Conservation (phyloP, 2,113 vertebrate species). For the Nesospiza acunhae region DNA sequence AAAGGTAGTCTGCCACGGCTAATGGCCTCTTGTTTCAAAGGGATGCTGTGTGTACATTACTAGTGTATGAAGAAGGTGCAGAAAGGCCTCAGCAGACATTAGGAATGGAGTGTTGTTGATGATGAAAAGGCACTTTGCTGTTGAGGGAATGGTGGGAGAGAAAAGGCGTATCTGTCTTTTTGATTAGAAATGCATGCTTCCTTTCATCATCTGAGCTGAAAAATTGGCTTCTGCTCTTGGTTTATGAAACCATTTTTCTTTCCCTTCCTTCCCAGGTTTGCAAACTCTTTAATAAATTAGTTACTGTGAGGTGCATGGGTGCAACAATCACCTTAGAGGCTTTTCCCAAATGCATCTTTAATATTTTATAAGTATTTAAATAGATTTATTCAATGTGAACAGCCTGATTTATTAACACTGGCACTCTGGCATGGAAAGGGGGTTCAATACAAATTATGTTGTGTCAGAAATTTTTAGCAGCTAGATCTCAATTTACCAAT, state of each 20-base stretch:
- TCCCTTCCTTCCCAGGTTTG: conserved; percentile 81
- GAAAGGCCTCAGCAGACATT: conserved; percentile 81
- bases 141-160: conserved; percentile 80
- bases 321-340: conserved; percentile 83
- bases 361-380: conserved; percentile 88
- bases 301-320: conserved; percentile 81
- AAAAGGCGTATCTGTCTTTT: conserved; percentile 84
- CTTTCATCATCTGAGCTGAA: conserved; percentile 84
- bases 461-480: conserved; percentile 73
- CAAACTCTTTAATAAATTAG: conserved; percentile 87
- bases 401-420: conserved; percentile 78
- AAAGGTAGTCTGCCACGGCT: conserved; percentile 79
- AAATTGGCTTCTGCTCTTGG: conserved; percentile 83
- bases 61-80: conserved; percentile 76
- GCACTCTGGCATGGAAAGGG: conserved; percentile 63
- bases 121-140: conserved; percentile 84
- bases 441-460: conserved; percentile 74
- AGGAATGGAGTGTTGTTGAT: conserved; percentile 84
- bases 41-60: conserved; percentile 80
- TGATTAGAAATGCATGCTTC: conserved; percentile 86
- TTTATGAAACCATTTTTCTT: conserved; percentile 87
- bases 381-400: conserved; percentile 82
- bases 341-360: conserved; percentile 84
- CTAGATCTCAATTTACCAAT: conserved; percentile 65
- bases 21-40: conserved; percentile 84